Base-by-base conservation (phyloP, 2,113 vertebrate species). In the Tychaedon coryphoeus region DNA sequence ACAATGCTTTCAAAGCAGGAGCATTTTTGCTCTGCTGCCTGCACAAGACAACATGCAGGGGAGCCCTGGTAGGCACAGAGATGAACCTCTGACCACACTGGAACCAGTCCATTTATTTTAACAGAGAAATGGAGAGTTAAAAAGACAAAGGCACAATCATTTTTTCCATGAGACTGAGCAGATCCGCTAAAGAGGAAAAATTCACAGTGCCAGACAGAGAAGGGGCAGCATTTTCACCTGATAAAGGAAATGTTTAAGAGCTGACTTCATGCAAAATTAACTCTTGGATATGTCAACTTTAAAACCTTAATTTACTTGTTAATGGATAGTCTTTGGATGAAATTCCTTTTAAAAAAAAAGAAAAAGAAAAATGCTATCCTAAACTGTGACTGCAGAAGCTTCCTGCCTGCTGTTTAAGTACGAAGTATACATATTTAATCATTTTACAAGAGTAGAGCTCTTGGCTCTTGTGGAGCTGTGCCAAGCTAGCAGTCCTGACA, bases 231-330 rank as follows among this genome's bases (percentile, higher is more conserved):
- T 88, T 96, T 96, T 95, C 84, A 81, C 82, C 88, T 97, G 94
- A 96, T 91, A 95, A 96, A 97, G 92, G 95, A 97, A 91, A 97
- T 96, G 91, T 96, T 95, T 95, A 78, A 96, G 77, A 93, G 87
- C 73, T 97, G 96, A 97, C 94, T 93, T 97, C 83, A 97, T 94
- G 54, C 76, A 97, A 96, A 97, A 96, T 96, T 94, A 96, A 94
- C 89, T 95, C 93, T 93, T 54, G 72, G 89, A 67, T 93, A 92
- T 57, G 91, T 84, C 88, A 80, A 23, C 62, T 93, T 96, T 95
- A 94, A 72, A 95, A 71, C 71, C 72, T 92, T 90, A 95, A 92
- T 96, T 95, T 96, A 85, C 93, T 92, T 91, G 42, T 91, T 91
- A 93, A 95, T 80, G 58, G 81, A 72, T 92, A 74, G 76, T 79